Evolutionary conservation across 2,113 vertebrate genomes (phyloP), one percentile per base, ranked within the genome.

Genomic region (Origma solitaria): DNA sequence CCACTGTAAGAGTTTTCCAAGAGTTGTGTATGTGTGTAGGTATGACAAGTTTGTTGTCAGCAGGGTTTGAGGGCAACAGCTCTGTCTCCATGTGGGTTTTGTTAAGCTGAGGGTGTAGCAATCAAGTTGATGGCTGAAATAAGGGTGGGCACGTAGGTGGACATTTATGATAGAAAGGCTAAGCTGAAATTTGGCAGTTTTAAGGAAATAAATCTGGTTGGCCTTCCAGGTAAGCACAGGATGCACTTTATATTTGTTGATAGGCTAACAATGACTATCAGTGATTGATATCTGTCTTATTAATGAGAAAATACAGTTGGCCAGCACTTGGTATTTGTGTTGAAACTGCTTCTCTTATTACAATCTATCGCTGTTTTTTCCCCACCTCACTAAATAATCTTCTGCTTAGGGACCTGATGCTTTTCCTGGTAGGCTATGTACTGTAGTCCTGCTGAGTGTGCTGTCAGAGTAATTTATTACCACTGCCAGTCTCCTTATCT

Each of bases 231-330:
- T 73, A 69, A 79, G 19, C 7, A 1, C 16, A 82, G 31, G 37
- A 35, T 82, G 22, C 7, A 27, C 35, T 84, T 88, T 31, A 3
- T 58, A 49, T 75, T 78, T 94, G 21, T 60, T 3, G 1, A 27
- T n/a, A 2, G 1, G 22, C 56, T 3, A 11, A 30, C 7, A 23
- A 4, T n/a, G 37, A 31, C 2, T 6, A 27, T 50, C 0, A 0
- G n/a, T 9, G 3, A 33, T 54, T 44, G 17, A 22, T 75, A 37
- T 15, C 35, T 88, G 1, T 47, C 60, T 77, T 66, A 64, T 38
- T 84, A 7, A 16, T 33, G 51, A 75, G 62, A 84, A 87, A 62
- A 47, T 14, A 24, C 9, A 2, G 2, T 73, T 88, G 62, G 20
- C 35, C 38, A 88, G 22, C 22, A 38, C 20, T 72, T 31, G 38